Conservation (phyloP, 1,140 invertebrate species). For the Drosophila melanica region DNA sequence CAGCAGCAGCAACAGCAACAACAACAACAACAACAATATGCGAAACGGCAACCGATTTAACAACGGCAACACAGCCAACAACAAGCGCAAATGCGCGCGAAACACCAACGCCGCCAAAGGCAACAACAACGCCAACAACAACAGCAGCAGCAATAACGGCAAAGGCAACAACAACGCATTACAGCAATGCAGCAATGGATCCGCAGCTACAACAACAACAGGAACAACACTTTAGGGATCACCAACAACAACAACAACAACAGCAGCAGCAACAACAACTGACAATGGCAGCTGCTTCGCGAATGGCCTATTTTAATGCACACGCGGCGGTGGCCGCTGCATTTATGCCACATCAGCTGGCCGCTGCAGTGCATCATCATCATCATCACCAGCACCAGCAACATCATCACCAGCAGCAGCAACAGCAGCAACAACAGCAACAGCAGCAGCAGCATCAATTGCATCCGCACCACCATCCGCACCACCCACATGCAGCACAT, state of each 20-base stretch:
- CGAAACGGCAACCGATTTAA: conserved; percentile 58
- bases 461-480: conserved; percentile 59
- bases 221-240: conserved; percentile 18
- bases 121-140: conserved; percentile 22
- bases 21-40: conserved; percentile 31
- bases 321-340: conserved; percentile 94
- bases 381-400: conserved; percentile 54
- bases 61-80: conserved; percentile 36
- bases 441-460: conserved; percentile 8
- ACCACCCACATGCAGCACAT: conserved; percentile 20
- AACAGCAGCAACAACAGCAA: conserved; percentile 12
- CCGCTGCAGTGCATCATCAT: conserved; percentile 64
- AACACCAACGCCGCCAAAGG: conserved; percentile 47
- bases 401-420: conserved; percentile 27
- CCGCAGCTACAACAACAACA: conserved; percentile 36
- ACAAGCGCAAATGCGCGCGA: conserved; percentile 29
- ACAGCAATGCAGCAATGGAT: conserved; percentile 12
- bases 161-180: conserved; percentile 1
- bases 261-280: conserved; percentile 84
- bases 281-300: conserved; percentile 88
- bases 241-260: conserved; percentile 34
- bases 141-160: conserved; percentile 18
- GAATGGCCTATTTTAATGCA: conserved; percentile 94
- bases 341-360: conserved; percentile 87
- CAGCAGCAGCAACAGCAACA: conserved; percentile 28